Evolutionary conservation across 2,797 vertebrate species (phyloP).

Genomic region (Rhyacichthys aspro): DNA sequence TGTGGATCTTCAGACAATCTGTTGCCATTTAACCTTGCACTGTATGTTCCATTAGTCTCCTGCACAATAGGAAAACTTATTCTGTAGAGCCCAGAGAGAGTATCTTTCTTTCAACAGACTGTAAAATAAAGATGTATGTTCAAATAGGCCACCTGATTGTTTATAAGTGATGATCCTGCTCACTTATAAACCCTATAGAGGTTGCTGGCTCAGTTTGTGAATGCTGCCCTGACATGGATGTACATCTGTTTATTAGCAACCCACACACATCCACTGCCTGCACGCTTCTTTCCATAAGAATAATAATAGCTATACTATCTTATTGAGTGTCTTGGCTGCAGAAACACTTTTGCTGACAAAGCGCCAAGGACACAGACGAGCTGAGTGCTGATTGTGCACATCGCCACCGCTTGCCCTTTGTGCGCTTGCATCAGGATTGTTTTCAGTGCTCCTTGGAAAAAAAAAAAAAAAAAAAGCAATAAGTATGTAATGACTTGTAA

Average conservation of each 20-base stretch:
- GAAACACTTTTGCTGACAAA: conserved; percentile 59
- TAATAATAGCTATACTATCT: conserved; percentile 42
- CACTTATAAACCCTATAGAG: not conserved
- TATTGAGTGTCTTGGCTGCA: conserved; percentile 49
- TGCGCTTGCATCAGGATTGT: conserved; percentile 47
- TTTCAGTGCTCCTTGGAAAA: conserved; percentile 61
- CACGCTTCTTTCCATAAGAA: conserved; percentile 43
- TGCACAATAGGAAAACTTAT: no score
- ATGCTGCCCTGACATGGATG: conserved; percentile 24
- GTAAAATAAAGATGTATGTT: no score
- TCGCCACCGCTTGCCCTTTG: conserved; percentile 41
- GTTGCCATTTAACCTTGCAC: no score
- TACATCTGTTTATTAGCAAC: conserved; percentile 39
- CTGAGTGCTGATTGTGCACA: conserved; percentile 60
- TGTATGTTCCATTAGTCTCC: no score
- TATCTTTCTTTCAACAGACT: no score
- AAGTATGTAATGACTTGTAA: conserved; percentile 68
- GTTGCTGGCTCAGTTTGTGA: not conserved
- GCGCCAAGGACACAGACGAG: conserved; percentile 63
- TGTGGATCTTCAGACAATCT: no score
- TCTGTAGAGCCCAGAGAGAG: no score
- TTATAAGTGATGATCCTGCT: no score
- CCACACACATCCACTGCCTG: conserved; percentile 24
- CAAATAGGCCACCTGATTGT: no score
- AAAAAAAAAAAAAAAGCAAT: conserved; percentile 71